These are phyloP conservation scores for Calameuta pallipes DNA, from an alignment of 2,888 invertebrate genomes.

Conservation along the genomic window DNA sequence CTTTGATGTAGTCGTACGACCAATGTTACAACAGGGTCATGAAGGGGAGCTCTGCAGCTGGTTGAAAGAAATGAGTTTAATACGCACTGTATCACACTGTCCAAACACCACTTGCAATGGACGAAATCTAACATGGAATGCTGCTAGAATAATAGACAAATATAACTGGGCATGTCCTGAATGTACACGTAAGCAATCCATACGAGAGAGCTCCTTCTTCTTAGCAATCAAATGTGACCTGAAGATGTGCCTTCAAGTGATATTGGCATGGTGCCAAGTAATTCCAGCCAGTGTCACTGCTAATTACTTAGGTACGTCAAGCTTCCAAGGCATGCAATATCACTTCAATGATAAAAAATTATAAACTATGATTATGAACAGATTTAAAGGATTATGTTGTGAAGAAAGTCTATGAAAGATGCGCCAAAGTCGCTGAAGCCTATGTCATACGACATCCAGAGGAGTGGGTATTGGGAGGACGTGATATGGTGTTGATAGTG, in stretches of 20 bases:
- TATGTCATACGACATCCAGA: conserved; percentile 67
- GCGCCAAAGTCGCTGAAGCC: conserved; percentile 68
- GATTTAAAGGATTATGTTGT: conserved; percentile 72
- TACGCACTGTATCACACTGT: conserved; percentile 63
- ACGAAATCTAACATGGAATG: conserved; percentile 66
- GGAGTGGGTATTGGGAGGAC: conserved; percentile 71
- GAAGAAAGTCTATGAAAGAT: conserved; percentile 70
- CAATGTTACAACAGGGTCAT: conserved; percentile 68
- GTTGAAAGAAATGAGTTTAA: conserved; percentile 68
- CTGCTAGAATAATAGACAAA: conserved; percentile 68
- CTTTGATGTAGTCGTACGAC: conserved; percentile 67
- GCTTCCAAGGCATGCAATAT: conserved; percentile 4
- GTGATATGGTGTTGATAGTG: conserved; percentile 72
- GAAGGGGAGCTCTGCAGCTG: conserved; percentile 69
- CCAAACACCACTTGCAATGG: conserved; percentile 63
- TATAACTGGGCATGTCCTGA: conserved; percentile 68
- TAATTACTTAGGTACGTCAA: conserved; percentile 68
- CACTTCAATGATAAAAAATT: not conserved
- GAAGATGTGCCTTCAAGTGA: conserved; percentile 71
- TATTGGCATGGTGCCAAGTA: conserved; percentile 76
- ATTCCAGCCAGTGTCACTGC: conserved; percentile 69
- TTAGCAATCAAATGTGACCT: conserved; percentile 74
- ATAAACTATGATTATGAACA: conserved; percentile 41
- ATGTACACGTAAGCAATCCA: conserved; percentile 66
- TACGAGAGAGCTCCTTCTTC: conserved; percentile 72